These are phyloP conservation scores for Gerris lacustris DNA, from an alignment of 2,888 invertebrate genomes.

Conservation along the genomic window DNA sequence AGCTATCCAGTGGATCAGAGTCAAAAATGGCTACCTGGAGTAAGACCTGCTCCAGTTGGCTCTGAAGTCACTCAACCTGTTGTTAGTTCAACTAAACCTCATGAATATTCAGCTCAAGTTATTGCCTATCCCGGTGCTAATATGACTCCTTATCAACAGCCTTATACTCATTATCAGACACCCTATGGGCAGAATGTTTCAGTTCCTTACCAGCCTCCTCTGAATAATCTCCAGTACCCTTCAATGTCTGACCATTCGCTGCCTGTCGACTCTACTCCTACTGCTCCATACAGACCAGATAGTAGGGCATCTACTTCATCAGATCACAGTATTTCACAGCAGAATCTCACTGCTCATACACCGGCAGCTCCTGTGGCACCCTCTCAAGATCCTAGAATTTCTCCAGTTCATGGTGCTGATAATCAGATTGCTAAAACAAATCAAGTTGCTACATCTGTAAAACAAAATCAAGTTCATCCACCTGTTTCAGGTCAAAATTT, in stretches of 20 bases:
- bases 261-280: slow-evolving; percentile 2
- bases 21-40: slow-evolving; percentile 39
- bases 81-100: slow-evolving; percentile 19
- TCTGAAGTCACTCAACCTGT: slow-evolving; percentile 43
- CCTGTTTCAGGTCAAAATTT: neutral
- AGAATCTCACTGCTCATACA: neutral
- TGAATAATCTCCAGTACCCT: slow-evolving; percentile 19
- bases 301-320: neutral
- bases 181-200: slow-evolving; percentile 17
- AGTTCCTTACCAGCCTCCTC: slow-evolving; percentile 15
- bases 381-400: neutral
- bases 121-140: slow-evolving; percentile 1
- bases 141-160: slow-evolving; percentile 14
- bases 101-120: slow-evolving; percentile 15
- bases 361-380: neutral
- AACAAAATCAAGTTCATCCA: neutral
- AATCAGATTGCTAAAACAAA: too few relatives aligned
- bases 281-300: slow-evolving; percentile 3
- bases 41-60: slow-evolving; percentile 59
- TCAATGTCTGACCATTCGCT: slow-evolving; percentile 15
- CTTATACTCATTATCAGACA: slow-evolving; percentile 1
- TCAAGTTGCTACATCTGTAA: neutral
- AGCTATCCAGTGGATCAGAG: slow-evolving; percentile 16
- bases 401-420: neutral
- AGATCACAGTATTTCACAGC: neutral